Conservation (phyloP, 35 echinoderm and acorn worm genomes). For the Apostichopus parvimensis region DNA sequence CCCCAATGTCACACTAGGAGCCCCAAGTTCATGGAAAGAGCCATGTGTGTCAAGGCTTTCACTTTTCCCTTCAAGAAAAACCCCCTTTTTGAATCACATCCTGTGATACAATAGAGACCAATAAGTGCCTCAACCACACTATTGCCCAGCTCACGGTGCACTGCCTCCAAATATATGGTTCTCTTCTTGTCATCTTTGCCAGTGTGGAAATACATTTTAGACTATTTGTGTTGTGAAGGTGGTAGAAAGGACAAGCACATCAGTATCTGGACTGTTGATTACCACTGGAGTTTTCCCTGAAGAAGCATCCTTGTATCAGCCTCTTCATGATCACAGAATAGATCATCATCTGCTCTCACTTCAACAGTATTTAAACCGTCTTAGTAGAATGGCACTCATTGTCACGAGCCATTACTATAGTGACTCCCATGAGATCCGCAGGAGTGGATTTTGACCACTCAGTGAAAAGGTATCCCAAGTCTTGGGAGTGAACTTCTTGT, state of each 20-base stretch:
- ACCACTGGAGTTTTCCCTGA: background rate
- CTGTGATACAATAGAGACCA: constrained; percentile 57
- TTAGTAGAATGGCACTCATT: constrained; percentile 52
- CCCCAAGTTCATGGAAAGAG: too few species aligned
- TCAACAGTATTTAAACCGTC: background rate
- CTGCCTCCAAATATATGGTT: constrained; percentile 37
- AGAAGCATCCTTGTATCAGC: constrained; percentile 46
- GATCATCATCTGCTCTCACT: constrained; percentile 16
- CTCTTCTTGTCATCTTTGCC: constrained; percentile 53
- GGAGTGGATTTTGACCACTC: constrained; percentile 29
- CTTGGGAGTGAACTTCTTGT: constrained; percentile 52
- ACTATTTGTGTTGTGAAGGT: background rate
- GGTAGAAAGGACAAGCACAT: constrained; percentile 33
- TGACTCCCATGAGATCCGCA: background rate
- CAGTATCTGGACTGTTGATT: constrained; percentile 50
- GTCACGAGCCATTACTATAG: constrained; percentile 54
- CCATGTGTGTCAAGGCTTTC: constrained; percentile 51
- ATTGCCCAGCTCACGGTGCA: constrained; percentile 42
- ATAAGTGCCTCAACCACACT: constrained; percentile 44
- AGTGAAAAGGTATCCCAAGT: constrained; percentile 52
- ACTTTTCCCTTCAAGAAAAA: constrained; percentile 63
- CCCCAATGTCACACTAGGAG: too few species aligned
- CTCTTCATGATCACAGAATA: constrained; percentile 43
- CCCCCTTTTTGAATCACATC: constrained; percentile 59
- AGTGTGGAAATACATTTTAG: constrained; percentile 55